A percentile compares a stretch with the other conserved stretches of the same genome.
Evolutionary conservation across 2,888 invertebrate species (phyloP).

Genomic region (Fissipunctia ypsillon): DNA sequence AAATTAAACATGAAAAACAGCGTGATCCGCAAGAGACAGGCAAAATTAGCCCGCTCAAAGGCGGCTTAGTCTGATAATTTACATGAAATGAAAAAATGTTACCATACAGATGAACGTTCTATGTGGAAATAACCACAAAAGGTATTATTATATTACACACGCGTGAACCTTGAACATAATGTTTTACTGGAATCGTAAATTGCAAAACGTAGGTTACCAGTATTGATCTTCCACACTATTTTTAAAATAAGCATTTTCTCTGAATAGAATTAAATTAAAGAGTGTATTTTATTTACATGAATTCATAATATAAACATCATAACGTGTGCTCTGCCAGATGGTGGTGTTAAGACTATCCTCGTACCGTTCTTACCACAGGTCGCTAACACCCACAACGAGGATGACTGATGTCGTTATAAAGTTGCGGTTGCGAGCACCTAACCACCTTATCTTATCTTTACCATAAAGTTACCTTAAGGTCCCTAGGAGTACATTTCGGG

Average conservation of each 20-base stretch:
- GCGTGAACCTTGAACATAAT: constrained; percentile 42
- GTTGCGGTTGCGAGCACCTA: constrained; percentile 30
- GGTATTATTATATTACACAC: constrained; percentile 25
- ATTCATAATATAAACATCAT: background rate
- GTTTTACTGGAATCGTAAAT: constrained; percentile 38
- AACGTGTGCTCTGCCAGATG: constrained; percentile 1
- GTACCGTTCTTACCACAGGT: constrained; percentile 10
- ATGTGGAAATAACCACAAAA: constrained; percentile 50
- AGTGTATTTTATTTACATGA: background rate
- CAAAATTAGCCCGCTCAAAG: constrained; percentile 4
- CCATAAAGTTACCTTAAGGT: background rate
- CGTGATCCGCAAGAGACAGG: background rate
- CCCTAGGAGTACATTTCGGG: background rate
- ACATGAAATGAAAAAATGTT: constrained; percentile 57
- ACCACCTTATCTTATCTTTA: background rate
- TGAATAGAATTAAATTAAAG: background rate
- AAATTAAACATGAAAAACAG: constrained; percentile 19
- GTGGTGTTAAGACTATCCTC: constrained; percentile 4
- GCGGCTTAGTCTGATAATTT: constrained; percentile 48
- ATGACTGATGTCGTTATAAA: constrained; percentile 15
- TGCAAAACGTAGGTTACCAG: constrained; percentile 8
- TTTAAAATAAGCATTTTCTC: constrained; percentile 9
- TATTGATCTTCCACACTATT: background rate
- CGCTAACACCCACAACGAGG: background rate
- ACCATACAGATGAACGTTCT: constrained; percentile 63